These are phyloP conservation scores for Hypsibius dujardini DNA, from an alignment of 1,140 invertebrate species.

Conservation along the genomic window DNA sequence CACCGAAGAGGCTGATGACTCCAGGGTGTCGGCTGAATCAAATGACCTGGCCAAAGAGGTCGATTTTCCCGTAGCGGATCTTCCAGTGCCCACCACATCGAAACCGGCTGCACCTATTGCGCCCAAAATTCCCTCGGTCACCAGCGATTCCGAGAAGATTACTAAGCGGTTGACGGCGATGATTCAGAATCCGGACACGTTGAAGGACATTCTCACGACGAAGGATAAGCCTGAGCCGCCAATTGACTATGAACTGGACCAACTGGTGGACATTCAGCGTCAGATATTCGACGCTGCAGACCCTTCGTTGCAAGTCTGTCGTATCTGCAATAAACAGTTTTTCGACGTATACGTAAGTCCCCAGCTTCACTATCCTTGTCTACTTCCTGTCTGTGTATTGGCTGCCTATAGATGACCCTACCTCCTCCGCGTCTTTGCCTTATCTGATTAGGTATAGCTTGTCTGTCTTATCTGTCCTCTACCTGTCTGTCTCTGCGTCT, in stretches of 20 bases:
- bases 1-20: background rate
- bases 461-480: too few relatives aligned
- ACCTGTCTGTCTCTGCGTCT: too few relatives aligned
- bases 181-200: background rate
- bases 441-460: too few relatives aligned
- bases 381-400: too few relatives aligned
- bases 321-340: slow-evolving; percentile 8
- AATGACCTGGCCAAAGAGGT: too few relatives aligned
- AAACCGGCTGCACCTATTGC: too few relatives aligned
- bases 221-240: background rate
- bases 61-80: too few relatives aligned
- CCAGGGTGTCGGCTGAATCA: background rate
- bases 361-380: too few relatives aligned
- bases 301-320: background rate
- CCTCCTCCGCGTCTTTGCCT: too few relatives aligned
- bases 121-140: too few relatives aligned
- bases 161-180: slow-evolving; percentile 9
- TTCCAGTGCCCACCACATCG: too few relatives aligned
- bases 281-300: slow-evolving; percentile 8
- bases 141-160: background rate
- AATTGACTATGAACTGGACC: background rate
- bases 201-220: slow-evolving; percentile 7
- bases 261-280: background rate
- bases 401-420: too few relatives aligned
- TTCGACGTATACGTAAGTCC: background rate